Evolutionary conservation across 2,113 vertebrate genomes (phyloP).

Genomic region (Patagioenas fasciata): DNA sequence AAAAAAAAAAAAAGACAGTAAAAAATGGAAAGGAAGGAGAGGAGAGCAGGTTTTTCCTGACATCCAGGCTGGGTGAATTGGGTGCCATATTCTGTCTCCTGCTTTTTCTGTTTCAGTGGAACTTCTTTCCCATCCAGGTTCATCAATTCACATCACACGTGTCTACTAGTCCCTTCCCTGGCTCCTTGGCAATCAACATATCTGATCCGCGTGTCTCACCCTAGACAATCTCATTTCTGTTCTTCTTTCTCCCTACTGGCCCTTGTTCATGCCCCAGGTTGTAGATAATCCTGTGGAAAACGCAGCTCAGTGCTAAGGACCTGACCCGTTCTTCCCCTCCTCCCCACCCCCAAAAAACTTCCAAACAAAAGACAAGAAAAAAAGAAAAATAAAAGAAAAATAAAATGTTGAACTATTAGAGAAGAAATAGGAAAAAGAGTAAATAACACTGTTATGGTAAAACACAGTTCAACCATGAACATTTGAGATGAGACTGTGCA

Average conservation of each 20-base stretch:
- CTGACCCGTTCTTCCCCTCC: neutral
- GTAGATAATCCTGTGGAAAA: neutral
- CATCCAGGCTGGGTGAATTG: neutral
- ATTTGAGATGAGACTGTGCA: neutral
- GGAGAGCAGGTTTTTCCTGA: neutral
- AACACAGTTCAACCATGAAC: neutral
- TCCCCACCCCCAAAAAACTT: fast-evolving
- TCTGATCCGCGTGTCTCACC: neutral
- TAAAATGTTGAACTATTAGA: neutral
- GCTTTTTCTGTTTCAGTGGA: neutral
- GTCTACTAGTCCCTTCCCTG: neutral
- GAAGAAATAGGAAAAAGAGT: neutral
- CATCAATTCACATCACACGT: neutral
- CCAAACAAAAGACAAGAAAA: fast-evolving
- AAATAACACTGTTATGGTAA: neutral
- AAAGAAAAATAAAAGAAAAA: no score
- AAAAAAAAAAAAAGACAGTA: neutral
- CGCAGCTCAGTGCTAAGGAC: neutral
- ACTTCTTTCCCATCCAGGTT: neutral
- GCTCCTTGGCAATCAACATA: neutral
- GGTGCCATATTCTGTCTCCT: neutral
- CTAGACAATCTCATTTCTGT: neutral
- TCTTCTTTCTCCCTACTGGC: neutral
- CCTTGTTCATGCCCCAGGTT: neutral
- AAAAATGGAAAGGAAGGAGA: neutral